Evolutionary conservation across 2,113 vertebrate genomes (phyloP).

Genomic region (Entelurus aequoreus): DNA sequence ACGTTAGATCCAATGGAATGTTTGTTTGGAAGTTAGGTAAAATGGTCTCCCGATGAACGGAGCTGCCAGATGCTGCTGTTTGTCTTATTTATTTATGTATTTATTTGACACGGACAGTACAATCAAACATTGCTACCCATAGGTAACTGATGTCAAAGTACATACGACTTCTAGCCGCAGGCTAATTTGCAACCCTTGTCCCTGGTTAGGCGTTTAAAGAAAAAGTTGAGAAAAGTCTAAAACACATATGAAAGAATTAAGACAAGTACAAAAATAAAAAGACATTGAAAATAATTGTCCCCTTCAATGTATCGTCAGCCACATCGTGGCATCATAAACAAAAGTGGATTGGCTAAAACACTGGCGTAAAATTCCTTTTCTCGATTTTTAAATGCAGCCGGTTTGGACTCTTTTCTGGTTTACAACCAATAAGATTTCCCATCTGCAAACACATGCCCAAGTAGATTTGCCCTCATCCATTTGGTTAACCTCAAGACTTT

Average conservation of each 20-base stretch:
- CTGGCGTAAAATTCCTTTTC: slow-evolving; percentile 50
- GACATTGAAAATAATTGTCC: no score
- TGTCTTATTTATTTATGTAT: not conserved
- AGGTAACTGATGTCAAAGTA: no score
- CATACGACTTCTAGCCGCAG: no score
- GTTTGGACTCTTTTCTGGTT: slow-evolving; percentile 51
- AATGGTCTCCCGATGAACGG: slow-evolving; percentile 12
- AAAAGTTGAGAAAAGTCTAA: no score
- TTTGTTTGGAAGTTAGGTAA: not conserved
- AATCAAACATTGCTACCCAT: no score
- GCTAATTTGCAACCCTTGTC: no score
- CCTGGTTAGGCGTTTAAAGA: no score
- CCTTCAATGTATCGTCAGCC: slow-evolving; percentile 33
- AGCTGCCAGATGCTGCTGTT: slow-evolving; percentile 32
- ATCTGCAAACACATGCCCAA: slow-evolving; percentile 60
- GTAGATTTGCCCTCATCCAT: slow-evolving; percentile 60
- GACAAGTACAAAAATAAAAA: no score
- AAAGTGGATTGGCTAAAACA: slow-evolving; percentile 33
- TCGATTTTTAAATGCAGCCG: slow-evolving; percentile 58
- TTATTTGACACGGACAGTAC: no score
- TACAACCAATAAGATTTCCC: slow-evolving; percentile 59
- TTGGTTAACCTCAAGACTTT: slow-evolving; percentile 66
- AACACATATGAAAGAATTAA: no score
- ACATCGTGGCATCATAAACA: slow-evolving; percentile 25
- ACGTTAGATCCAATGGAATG: no score